phyloP scores from a whole-genome alignment of 2,888 invertebrate species.

The Iselma pallidipennis region DNA sequence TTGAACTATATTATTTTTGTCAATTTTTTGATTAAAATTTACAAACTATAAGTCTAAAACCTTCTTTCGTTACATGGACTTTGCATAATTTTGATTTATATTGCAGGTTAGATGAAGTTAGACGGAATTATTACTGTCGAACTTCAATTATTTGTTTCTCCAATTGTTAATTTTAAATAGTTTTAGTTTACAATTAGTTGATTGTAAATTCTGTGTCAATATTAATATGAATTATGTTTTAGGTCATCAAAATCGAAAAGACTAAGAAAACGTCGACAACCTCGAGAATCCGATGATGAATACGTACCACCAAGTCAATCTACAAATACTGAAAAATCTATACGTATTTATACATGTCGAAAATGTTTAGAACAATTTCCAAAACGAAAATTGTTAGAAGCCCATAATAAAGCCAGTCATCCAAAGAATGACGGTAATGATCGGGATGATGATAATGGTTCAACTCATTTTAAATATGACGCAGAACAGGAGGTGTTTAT shows the following conservation, averaged over 20 bases:
- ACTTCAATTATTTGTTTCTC: too few relatives aligned
- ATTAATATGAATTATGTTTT: not conserved
- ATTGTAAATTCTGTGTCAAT: too few relatives aligned
- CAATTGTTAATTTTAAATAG: too few relatives aligned
- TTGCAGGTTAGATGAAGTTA: too few relatives aligned
- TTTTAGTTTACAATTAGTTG: too few relatives aligned
- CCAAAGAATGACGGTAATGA: slow-evolving; percentile 49
- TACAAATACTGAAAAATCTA: slow-evolving; percentile 27
- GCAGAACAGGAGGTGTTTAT: slow-evolving; percentile 39
- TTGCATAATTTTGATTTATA: too few relatives aligned
- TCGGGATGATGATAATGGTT: slow-evolving; percentile 23
- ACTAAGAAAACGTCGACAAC: slow-evolving; percentile 2
- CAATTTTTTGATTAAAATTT: too few relatives aligned
- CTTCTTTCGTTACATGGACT: too few relatives aligned
- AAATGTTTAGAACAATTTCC: slow-evolving; percentile 43
- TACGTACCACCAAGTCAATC: slow-evolving; percentile 8
- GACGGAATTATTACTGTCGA: too few relatives aligned
- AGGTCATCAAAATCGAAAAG: not conserved
- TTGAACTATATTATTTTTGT: too few relatives aligned
- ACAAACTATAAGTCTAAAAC: too few relatives aligned
- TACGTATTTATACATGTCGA: slow-evolving; percentile 43
- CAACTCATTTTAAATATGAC: slow-evolving; percentile 44
- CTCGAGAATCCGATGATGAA: slow-evolving; percentile 7
- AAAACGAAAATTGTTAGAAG: slow-evolving; percentile 37
- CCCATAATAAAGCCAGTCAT: slow-evolving; percentile 42